Base-by-base conservation (phyloP, 2,113 vertebrate species). In the Sander lucioperca region DNA sequence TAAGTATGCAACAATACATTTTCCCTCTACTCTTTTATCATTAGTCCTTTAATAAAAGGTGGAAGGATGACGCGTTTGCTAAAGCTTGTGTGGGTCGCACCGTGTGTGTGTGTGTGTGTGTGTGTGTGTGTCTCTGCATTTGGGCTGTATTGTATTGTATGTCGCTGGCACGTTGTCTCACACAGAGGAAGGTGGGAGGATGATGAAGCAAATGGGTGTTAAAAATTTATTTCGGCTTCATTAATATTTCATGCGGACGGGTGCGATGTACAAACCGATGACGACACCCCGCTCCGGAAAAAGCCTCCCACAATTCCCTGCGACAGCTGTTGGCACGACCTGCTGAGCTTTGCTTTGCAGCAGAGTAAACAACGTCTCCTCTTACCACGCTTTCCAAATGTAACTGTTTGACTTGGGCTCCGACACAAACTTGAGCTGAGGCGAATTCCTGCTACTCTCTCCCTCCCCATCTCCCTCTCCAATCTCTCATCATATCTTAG, bases 31-130 rank as follows among this genome's bases (percentile, higher is more conserved):
- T 77, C 83, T 91, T 79, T 92, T 89, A 89, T 92, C 79, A 90
- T 90, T 76, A 77, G 68, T 85, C 78, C 89, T 90, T 88, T 90
- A 91, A 91, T 90, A 91, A 85, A 91, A 89, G 76, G 83, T 73
- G 59, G 84, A 71, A 66, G 86, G 83, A 84, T 81, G 80, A 71
- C 43, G 81, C 36, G 65, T 72, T 53, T 45, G 43, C 61, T 21
- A 19, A 23, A 57, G 62, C 68, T 43, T 7, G 78, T 67, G 83
- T 56, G 83, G 65, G 75, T 66, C 27, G n/a, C 3, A 30, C 3
- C 11, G 23, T 19, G 12, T 48, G 33, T 61, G 67, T 77, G 39
- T n/a, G 58, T 47, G 25, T 56, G 53, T 70, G 56, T 50, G 48
- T 51, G 50, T 56, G 39, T 45, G 30, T 16, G 4, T 69, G 56